Evolutionary conservation across 2,797 vertebrate genomes (phyloP).

Genomic region (Loris lydekkerianus): DNA sequence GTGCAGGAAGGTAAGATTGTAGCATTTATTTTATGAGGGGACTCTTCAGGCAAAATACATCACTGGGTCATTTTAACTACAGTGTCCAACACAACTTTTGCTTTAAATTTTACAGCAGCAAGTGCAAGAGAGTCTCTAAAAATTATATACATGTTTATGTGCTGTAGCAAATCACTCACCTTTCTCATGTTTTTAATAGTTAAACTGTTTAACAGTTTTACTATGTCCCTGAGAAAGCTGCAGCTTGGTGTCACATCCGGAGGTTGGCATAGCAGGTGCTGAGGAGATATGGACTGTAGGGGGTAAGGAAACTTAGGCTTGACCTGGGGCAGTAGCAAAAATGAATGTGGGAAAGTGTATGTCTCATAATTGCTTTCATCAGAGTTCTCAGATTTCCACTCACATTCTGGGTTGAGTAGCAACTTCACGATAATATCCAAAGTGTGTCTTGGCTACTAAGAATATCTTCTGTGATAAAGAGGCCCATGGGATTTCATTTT

Average conservation of each 20-base stretch:
- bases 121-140: slow-evolving; percentile 9
- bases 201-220: not conserved
- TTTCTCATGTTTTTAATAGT: slow-evolving; percentile 29
- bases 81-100: not conserved
- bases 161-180: not conserved
- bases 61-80: slow-evolving; percentile 36
- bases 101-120: slow-evolving; percentile 39
- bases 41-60: slow-evolving; percentile 37
- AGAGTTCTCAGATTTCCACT: not conserved
- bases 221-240: not conserved
- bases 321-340: not conserved
- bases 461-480: not conserved
- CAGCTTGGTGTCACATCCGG: not conserved
- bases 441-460: not conserved
- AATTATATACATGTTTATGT: slow-evolving; percentile 13
- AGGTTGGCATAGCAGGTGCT: not conserved
- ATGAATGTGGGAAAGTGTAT: not conserved
- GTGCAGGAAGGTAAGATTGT: not conserved
- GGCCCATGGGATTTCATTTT: not conserved
- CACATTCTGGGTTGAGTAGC: not conserved
- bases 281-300: not conserved
- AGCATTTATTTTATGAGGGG: slow-evolving; percentile 50
- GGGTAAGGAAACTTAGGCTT: not conserved
- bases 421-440: not conserved
- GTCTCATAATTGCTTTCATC: not conserved